Evolutionary conservation across 2,888 invertebrate species (phyloP), one percentile per base, ranked within the genome.

Genomic region (Papilio gigon): DNA sequence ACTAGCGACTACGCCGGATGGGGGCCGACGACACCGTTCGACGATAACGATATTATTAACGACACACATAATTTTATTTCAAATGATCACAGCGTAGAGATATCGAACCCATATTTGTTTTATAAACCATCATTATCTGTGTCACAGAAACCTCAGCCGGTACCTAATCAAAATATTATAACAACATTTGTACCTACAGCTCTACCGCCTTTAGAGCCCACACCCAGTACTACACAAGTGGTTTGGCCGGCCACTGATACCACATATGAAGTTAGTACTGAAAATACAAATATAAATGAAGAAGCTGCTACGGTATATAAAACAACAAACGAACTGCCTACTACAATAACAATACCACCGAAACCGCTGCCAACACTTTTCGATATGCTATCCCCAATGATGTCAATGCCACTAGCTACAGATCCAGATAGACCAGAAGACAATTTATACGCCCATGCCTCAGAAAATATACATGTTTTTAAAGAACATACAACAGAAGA

Each of bases 1-100:
- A 91, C 86, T 70, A 91, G 88, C 72, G 92, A 92, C 73, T 92
- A 92, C 70, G 90, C 91, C 5, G 92, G 92, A 11, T 92, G 92
- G 92, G 91, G 92, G 2, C 92, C 92, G 2, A 92, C 92, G 14
- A 90, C 90, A 22, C 89, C 91, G 1, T 74, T 87, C 8, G 84
- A 86, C 40, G 84, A 87, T 44, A 80, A 76, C 60, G 80, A 82
- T 62, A 71, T 73, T 1, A 76, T 78, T 14, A 90, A 90, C 75
- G 88, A 88, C n/a, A 85, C 86, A 12, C 85, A 87, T 67, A 92
- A 92, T 73, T 77, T 90, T 44, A 90, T 92, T 72, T 77, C 80
- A 1, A 82, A 78, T 71, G 89, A 90, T 71, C 79, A 84, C 12
- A 75, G 70, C 47, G 44, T 77, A 61, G 83, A 85, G 40, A 70